Percentiles rank a stretch among this genome's conserved stretches.
Conservation (phyloP, 2,797 vertebrate genomes). For the Argya squamiceps region DNA sequence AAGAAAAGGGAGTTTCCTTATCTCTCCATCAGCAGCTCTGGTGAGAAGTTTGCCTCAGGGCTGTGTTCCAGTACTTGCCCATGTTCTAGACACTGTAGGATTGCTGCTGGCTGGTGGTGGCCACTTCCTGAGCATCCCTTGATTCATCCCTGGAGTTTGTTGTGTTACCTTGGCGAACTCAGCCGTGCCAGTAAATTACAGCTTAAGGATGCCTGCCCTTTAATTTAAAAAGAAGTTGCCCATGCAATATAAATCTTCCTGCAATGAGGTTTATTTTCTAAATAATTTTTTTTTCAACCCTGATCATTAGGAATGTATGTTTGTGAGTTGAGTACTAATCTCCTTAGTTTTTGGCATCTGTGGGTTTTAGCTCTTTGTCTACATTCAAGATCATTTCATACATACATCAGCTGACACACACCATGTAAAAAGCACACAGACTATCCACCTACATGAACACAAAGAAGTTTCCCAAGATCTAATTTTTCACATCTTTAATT, state of each 20-base stretch:
- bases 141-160: background rate
- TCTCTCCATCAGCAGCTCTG: background rate
- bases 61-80: background rate
- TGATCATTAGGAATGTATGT: background rate
- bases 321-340: background rate
- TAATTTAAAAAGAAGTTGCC: constrained; percentile 20
- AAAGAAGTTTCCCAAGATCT: background rate
- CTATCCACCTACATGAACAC: background rate
- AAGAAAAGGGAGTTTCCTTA: background rate
- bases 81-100: background rate
- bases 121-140: background rate
- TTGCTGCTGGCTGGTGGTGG: background rate
- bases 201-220: background rate
- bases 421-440: background rate
- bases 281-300: background rate
- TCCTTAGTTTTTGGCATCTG: background rate
- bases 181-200: constrained; percentile 2
- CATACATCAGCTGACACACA: background rate
- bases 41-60: background rate
- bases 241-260: constrained; percentile 25
- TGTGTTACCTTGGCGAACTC: constrained; percentile 20
- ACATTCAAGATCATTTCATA: background rate
- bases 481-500: background rate
- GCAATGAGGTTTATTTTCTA: background rate
- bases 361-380: background rate